These are phyloP conservation scores for Lasioglossum oenotherae DNA, from an alignment of 2,888 invertebrate genomes.

Conservation along the genomic window DNA sequence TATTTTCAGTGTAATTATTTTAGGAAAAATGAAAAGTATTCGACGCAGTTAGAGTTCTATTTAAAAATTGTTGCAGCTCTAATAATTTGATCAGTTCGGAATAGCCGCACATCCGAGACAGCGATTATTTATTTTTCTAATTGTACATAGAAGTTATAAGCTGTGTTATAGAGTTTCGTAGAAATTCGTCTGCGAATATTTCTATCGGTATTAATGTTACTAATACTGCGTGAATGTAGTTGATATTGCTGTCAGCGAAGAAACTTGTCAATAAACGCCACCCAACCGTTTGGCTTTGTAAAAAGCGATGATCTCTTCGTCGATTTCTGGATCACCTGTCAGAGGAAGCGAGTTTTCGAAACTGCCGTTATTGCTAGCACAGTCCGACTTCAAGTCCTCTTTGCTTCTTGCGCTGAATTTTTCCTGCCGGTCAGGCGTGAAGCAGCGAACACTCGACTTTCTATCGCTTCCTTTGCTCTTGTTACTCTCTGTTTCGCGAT, in stretches of 20 bases:
- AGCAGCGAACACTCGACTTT: conserved; percentile 1
- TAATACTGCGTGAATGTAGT: conserved; percentile 16
- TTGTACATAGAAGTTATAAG: neutral
- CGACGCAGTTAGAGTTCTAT: too few relatives aligned
- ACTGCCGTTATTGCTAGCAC: conserved; percentile 56
- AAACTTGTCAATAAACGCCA: conserved; percentile 56
- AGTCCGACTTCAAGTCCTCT: neutral
- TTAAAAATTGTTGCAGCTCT: neutral
- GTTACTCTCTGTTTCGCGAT: conserved; percentile 3
- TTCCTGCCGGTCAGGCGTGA: neutral
- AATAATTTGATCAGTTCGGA: neutral
- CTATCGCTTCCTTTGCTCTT: neutral
- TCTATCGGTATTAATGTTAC: neutral
- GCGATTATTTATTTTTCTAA: neutral
- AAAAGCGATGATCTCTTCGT: conserved; percentile 85
- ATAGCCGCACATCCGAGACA: neutral
- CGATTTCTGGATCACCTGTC: conserved; percentile 85
- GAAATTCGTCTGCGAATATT: neutral
- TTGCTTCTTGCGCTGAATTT: neutral
- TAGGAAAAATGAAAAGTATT: too few relatives aligned
- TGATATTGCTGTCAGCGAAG: neutral
- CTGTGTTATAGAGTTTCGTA: neutral
- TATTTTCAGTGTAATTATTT: too few relatives aligned
- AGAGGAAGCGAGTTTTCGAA: conserved; percentile 83
- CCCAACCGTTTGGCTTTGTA: conserved; percentile 76